Evolutionary conservation across 2,888 invertebrate species (phyloP), one percentile per base, ranked within the genome.

Genomic region (Matsumyia berberina): DNA sequence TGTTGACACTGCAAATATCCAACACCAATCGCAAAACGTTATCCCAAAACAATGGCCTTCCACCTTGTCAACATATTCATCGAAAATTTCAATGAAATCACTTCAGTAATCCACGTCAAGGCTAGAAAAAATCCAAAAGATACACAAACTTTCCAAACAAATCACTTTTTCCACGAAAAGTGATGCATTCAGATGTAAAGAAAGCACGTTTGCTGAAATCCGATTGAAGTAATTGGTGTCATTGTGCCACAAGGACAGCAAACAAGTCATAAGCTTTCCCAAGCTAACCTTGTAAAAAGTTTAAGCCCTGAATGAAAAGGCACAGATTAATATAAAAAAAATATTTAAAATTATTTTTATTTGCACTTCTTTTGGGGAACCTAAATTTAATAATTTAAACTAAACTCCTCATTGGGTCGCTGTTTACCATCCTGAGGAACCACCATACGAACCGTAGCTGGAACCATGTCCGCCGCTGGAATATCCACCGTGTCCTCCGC

Each of bases 401-500:
- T 66, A 39, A 33, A 51, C 12, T 5, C 6, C 6, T 12, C 7
- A 3, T 2, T 5, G 24, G 15, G 8, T n/a, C 2, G 2, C n/a
- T 19, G 15, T 31, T 15, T 74, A 74, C 74, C 74, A 74, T 7
- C 66, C 64, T n/a, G 57, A 74, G 7, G 74, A 74, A 37, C 87
- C 86, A 19, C 60, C 76, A 9, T 49, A 77, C 8, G 46, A 64
- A 5, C 74, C 57, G 29, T 42, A 12, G 37, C 66, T 51, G 29
- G 39, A 46, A 11, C 77, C 69, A 8, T 67, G 85, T 9, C 81
- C 67, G 0, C 79, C 86, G 37, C 87, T 81, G 6, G 86, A 86
- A 17, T 83, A 78, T 12, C 87, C 67, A 6, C 76, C 76, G 37
- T 44, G 44, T 5, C 49, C 44, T 15, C 49, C 37, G 29, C 64